A percentile compares a stretch with the other conserved stretches of the same genome.
Conservation (phyloP, 2,797 vertebrate genomes). For the Hafferia zeledoni region DNA sequence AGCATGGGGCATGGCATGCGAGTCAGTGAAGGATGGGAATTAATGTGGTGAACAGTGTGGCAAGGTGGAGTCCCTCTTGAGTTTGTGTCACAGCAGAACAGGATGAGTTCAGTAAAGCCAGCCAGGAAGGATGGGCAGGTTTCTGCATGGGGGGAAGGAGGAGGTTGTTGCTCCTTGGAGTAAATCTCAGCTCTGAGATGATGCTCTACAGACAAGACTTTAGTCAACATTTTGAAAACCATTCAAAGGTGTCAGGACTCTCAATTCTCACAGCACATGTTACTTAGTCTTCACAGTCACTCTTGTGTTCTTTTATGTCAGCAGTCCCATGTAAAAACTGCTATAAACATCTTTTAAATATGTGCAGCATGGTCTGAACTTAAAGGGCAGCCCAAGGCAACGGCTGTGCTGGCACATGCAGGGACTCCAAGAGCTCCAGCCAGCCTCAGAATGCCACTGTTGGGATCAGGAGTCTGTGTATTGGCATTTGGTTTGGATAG, state of each 20-base stretch:
- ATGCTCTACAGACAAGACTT: background rate
- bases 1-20: background rate
- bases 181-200: background rate
- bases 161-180: background rate
- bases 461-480: background rate
- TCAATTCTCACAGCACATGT: background rate
- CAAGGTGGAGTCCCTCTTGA: background rate
- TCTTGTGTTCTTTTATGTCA: background rate
- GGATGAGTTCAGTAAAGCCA: background rate
- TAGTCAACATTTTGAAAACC: background rate
- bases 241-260: background rate
- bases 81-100: background rate
- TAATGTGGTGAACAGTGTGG: background rate
- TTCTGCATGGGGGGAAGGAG: background rate
- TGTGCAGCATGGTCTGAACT: background rate
- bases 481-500: background rate
- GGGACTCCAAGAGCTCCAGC: no score
- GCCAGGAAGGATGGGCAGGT: background rate
- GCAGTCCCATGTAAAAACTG: background rate
- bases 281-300: background rate
- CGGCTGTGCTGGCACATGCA: background rate
- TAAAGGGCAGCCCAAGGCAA: accelerated
- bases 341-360: background rate
- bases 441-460: accelerated
- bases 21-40: background rate